A percentile compares a stretch with the other conserved stretches of the same genome.
Evolutionary conservation across 2,888 invertebrate genomes (phyloP).

Genomic region (Drosophila meridionalis): DNA sequence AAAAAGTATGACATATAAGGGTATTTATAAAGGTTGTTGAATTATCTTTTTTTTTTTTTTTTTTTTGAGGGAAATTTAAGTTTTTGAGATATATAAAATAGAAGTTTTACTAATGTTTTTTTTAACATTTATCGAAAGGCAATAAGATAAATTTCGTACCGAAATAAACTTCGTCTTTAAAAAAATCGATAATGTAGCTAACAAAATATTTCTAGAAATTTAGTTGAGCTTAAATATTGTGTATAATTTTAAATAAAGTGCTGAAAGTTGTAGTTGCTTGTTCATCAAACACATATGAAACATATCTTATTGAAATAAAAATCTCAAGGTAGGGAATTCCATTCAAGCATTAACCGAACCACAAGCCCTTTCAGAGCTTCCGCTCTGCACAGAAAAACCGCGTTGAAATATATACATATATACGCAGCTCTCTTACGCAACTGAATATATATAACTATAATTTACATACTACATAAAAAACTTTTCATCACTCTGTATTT

Average conservation of each 20-base stretch:
- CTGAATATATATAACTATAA: constrained; percentile 8
- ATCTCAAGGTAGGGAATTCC: background rate
- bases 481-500: constrained; percentile 15
- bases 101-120: too few relatives aligned
- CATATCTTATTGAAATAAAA: background rate
- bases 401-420: background rate
- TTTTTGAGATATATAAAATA: background rate
- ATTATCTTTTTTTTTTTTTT: too few relatives aligned
- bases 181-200: too few relatives aligned
- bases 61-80: background rate
- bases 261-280: background rate
- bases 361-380: background rate
- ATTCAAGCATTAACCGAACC: background rate
- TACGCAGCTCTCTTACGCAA: background rate
- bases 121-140: too few relatives aligned
- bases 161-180: too few relatives aligned
- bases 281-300: background rate
- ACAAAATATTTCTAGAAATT: too few relatives aligned
- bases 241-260: too few relatives aligned
- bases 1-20: background rate
- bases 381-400: background rate
- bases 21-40: too few relatives aligned
- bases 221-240: too few relatives aligned
- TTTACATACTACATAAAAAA: constrained; percentile 29
- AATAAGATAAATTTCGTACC: too few relatives aligned